Percentiles rank a stretch among this genome's conserved stretches.
Evolutionary conservation across 1,140 invertebrate genomes (phyloP).

Genomic region (Drosophila littoralis): DNA sequence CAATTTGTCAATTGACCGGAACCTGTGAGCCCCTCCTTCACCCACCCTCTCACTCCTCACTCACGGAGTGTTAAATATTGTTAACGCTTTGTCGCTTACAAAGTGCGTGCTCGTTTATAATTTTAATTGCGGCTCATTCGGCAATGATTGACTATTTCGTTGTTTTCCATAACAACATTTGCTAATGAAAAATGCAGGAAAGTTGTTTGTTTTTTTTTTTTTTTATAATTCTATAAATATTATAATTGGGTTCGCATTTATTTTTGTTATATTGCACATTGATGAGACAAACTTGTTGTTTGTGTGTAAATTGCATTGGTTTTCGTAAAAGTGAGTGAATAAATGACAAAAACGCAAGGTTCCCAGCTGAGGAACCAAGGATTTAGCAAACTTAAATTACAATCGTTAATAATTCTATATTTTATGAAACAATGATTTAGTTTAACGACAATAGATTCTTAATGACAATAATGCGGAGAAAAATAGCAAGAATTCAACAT

Average conservation of each 20-base stretch:
- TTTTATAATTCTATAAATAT: slow-evolving; percentile 39
- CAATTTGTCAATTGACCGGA: slow-evolving; percentile 37
- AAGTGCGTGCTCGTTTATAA: slow-evolving; percentile 12
- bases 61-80: not conserved
- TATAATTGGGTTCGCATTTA: slow-evolving; percentile 38
- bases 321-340: slow-evolving; percentile 3
- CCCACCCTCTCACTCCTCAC: not conserved
- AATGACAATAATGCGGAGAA: not conserved
- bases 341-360: slow-evolving; percentile 11
- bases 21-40: not conserved
- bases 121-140: slow-evolving; percentile 7
- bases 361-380: not conserved
- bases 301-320: slow-evolving; percentile 16
- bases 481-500: not conserved
- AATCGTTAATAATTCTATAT: not conserved
- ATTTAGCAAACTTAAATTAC: slow-evolving; percentile 8
- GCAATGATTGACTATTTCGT: slow-evolving; percentile 37
- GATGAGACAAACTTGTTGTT: slow-evolving; percentile 38
- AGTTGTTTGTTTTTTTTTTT: slow-evolving; percentile 28
- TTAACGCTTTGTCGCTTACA: slow-evolving; percentile 12
- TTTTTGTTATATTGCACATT: slow-evolving; percentile 52
- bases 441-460: not conserved
- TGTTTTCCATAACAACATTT: slow-evolving; percentile 19
- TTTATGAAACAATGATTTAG: slow-evolving; percentile 8
- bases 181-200: slow-evolving; percentile 20